Evolutionary conservation across 2,888 invertebrate species (phyloP), one percentile per base, ranked within the genome.

Genomic region (Danaus chrysippus): DNA sequence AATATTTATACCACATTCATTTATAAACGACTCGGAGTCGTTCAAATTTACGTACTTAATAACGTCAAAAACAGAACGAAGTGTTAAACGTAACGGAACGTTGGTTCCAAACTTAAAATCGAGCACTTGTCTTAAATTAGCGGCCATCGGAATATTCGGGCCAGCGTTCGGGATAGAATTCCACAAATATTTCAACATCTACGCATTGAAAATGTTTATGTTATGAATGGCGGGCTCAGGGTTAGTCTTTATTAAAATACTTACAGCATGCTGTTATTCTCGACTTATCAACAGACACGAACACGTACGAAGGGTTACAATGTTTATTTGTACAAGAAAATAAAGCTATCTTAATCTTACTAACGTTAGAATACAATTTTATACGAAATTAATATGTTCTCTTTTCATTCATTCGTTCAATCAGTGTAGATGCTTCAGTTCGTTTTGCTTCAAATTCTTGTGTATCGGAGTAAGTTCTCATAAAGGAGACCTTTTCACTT

Each of bases 401-500:
- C 23, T 34, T 34, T 34, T 34, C 23, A 5, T 34, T 34, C 23
- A 34, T 34, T 34, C 23, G 23, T 34, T 34, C 6, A 34, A 0
- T 34, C 6, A 1, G 23, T 34, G 2, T 34, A 34, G 23, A 34
- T 34, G 3, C 23, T 34, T 34, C 23, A 34, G 23, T 34, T 34
- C 23, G 8, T 6, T 23, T 23, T 23, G 2, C 23, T 23, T 23
- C 23, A 23, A 23, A 5, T 34, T 0, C 23, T 34, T 34, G 23
- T 34, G 3, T 34, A 34, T 53, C 76, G 85, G 73, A 73, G 89
- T 65, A 78, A 75, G 88, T 86, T 87, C 91, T 85, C 86, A 91
- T 91, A 91, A 91, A 91, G 91, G 86, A 89, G 91, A 89, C 91
- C 91, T 91, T 91, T 91, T 91, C 91, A 85, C 90, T 91, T 87